Evolutionary conservation across 64 coral and sea anemone species (phyloP), one percentile per base, ranked within the genome.

Genomic region (Montipora capricornis): DNA sequence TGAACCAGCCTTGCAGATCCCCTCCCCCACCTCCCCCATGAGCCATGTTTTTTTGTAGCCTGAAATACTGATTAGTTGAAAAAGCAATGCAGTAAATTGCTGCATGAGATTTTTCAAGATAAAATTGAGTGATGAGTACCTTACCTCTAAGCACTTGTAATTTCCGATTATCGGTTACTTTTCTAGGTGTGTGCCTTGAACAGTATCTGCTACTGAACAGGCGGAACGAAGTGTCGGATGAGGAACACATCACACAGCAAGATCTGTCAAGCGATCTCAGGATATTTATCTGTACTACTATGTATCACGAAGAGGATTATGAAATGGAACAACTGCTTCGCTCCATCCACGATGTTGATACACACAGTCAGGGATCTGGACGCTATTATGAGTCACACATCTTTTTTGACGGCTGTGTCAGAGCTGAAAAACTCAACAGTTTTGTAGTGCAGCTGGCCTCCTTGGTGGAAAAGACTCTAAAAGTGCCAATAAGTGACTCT

Each of bases 231-330:
- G 92, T 82, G 4, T 89, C 87, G 47, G 96, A 97, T 66, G 93
- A 97, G 44, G 88, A 83, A 16, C 83, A 97, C n/a, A 79, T 84
- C 11, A 82, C 83, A 14, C 92, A 90, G 1, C 49, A 84, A 48
- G 29, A 84, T 0, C 76, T 94, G 16, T 68, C 86, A 49, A 73
- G 80, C 44, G 89, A 99, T 37, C 71, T 90, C 9, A 57, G 91
- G 3, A 76, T 99, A 71, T 99, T 99, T 51, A 93, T 99, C 5
- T 99, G 98, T 55, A 94, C 98, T 6, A 99, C 98, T 5, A 93
- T 99, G 98, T 99, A 99, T 64, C 98, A 92, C 51, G 98, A 99
- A 62, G 76, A 92, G 37, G 80, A 81, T 16, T 82, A 94, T 16
- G 95, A 96, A 79, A 99, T 99, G 98, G 98, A 94, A 20, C 95